Evolutionary conservation across 1,140 invertebrate species (phyloP), one percentile per base, ranked within the genome.

Genomic region (Teleopsis dalmanni): DNA sequence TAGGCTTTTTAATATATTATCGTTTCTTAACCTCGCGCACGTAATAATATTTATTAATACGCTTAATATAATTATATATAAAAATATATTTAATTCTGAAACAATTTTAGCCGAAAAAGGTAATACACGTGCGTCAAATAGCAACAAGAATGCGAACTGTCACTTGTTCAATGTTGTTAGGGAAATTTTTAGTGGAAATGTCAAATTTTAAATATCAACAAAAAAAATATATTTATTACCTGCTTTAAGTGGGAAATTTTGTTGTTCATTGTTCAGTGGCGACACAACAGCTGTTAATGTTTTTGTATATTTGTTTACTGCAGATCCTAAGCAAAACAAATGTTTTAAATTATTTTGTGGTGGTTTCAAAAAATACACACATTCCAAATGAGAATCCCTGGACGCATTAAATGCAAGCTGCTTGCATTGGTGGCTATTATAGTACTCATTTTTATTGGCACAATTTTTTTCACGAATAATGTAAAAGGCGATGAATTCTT

Each of bases 331-430:
- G 14, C 14, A 43, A 31, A 43, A 18, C 31, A 19, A 3, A 31
- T 16, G 19, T 43, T 13, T 1, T 29, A 9, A 5, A 4, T 11
- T 11, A 10, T 2, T 21, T 43, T 40, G 4, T 23, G 22, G 19
- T 4, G 14, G 21, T 6, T 42, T 37, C 22, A 37, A 37, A 40
- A 42, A 42, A 42, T 42, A 26, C 25, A 42, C 18, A 18, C n/a
- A n/a, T n/a, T n/a, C 7, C 46, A 51, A 41, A 51, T 51, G 49
- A 43, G 49, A 14, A 16, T 51, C 19, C 49, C 43, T 22, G 23
- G 27, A 11, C 36, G 40, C 10, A 31, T 51, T 34, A 19, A 36
- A 4, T 47, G 40, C 27, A 51, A 47, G 36, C 26, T 38, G 16
- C 31, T 51, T 26, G 44, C 33, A 34, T 18, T 44, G 18, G 33